phyloP scores from a whole-genome alignment of 2,888 invertebrate species.

The Andrena marginata region DNA sequence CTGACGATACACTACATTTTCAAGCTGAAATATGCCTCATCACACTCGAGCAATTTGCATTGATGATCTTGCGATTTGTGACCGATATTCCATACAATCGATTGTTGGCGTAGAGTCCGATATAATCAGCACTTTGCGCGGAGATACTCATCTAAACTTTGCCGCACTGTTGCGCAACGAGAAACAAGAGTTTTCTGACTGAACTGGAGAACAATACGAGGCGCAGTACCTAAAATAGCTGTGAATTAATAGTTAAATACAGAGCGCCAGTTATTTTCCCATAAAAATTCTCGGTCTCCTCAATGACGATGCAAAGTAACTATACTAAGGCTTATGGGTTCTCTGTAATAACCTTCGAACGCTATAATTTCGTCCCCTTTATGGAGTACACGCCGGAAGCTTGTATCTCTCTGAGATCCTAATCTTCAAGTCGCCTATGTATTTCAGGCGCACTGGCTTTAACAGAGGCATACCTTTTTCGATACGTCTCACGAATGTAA shows the following conservation, averaged over 20 bases:
- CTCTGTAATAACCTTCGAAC: slow-evolving; percentile 17
- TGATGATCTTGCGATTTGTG: slow-evolving; percentile 50
- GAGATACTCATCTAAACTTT: slow-evolving; percentile 40
- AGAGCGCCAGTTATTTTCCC: not conserved
- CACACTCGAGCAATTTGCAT: slow-evolving; percentile 51
- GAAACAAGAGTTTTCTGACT: not conserved
- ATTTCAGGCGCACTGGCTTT: not conserved
- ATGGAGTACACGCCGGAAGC: slow-evolving; percentile 15
- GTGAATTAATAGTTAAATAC: not conserved
- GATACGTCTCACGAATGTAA: not conserved
- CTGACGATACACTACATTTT: slow-evolving; percentile 18
- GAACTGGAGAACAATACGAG: slow-evolving; percentile 3
- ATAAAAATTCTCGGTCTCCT: not conserved
- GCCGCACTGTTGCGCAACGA: not conserved
- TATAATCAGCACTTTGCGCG: slow-evolving; percentile 14
- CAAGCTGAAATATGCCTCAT: slow-evolving; percentile 46
- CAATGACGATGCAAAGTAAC: not conserved
- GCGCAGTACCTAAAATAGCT: not conserved
- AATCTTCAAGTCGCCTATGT: not conserved
- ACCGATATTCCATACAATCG: slow-evolving; percentile 49
- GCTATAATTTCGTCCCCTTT: slow-evolving; percentile 32
- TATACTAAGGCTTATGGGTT: not conserved
- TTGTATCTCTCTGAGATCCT: not conserved
- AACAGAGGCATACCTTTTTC: not conserved
- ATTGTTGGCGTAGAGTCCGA: slow-evolving; percentile 26